A percentile compares a stretch with the other conserved stretches of the same genome.
These are phyloP conservation scores for Nephrocerus scutellatus DNA, from an alignment of 2,888 invertebrate genomes.

Conservation along the genomic window DNA sequence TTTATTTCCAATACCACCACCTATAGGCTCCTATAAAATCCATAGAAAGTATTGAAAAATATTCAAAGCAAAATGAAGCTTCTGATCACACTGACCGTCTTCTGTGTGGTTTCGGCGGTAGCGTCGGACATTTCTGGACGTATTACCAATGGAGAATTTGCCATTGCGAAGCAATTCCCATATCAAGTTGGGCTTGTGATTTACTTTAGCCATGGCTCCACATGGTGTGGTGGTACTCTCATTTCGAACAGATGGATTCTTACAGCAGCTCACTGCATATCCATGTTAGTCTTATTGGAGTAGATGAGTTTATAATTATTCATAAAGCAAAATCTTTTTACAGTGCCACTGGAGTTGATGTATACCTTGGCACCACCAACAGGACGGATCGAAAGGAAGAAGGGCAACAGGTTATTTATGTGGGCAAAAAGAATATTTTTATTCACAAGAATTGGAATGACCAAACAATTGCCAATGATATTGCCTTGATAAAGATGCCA, in stretches of 20 bases:
- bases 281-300: too few relatives aligned
- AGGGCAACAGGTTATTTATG: slow-evolving; percentile 13
- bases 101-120: too few relatives aligned
- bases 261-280: slow-evolving; percentile 19
- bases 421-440: slow-evolving; percentile 10
- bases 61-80: too few relatives aligned
- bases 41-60: too few relatives aligned
- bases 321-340: too few relatives aligned
- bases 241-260: slow-evolving; percentile 11
- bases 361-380: slow-evolving; percentile 15
- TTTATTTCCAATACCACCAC: too few relatives aligned
- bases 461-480: slow-evolving; percentile 15
- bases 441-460: slow-evolving; percentile 13
- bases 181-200: slow-evolving; percentile 19
- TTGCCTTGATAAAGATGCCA: slow-evolving; percentile 20
- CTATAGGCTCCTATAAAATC: too few relatives aligned
- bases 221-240: slow-evolving; percentile 20
- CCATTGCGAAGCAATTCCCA: too few relatives aligned
- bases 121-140: too few relatives aligned
- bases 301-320: too few relatives aligned
- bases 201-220: not conserved
- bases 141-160: too few relatives aligned
- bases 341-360: slow-evolving; percentile 7
- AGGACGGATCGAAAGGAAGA: slow-evolving; percentile 8
- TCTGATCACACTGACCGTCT: too few relatives aligned